Evolutionary conservation across 2,797 vertebrate genomes (phyloP).

Genomic region (Hafferia zeledoni): DNA sequence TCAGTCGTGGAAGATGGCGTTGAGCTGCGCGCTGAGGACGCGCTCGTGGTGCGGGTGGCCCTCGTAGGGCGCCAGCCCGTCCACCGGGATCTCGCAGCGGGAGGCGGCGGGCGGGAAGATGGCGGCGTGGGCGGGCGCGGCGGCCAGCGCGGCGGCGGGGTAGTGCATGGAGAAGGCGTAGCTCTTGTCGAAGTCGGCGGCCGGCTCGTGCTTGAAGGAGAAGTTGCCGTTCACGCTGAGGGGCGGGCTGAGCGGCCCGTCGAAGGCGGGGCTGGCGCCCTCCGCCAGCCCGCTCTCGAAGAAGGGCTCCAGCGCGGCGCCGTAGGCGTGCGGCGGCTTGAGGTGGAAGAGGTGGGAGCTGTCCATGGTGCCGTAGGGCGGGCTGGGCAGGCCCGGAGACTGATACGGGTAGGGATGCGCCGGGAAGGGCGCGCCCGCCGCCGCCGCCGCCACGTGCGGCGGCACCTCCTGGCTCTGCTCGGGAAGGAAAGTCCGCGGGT

Average conservation of each 20-base stretch:
- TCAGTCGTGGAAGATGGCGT: constrained; percentile 95
- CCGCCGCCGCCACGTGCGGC: constrained; percentile 83
- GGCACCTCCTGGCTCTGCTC: constrained; percentile 92
- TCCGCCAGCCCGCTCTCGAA: constrained; percentile 91
- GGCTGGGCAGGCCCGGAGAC: constrained; percentile 94
- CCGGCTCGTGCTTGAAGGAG: constrained; percentile 93
- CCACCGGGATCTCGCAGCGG: constrained; percentile 90
- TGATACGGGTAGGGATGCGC: constrained; percentile 90
- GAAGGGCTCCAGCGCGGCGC: constrained; percentile 90
- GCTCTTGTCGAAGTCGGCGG: constrained; percentile 86
- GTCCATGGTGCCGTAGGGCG: constrained; percentile 96
- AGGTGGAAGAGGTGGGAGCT: constrained; percentile 94
- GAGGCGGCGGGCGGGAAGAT: constrained; percentile 65
- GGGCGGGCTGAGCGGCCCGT: constrained; percentile 94
- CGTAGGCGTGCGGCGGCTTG: constrained; percentile 90
- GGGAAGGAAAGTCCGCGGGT: constrained; percentile 94
- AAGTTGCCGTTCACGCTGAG: constrained; percentile 98
- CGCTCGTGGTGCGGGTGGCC: constrained; percentile 92
- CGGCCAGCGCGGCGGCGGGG: constrained; percentile 6
- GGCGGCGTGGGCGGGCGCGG: constrained; percentile 23
- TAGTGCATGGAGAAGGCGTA: constrained; percentile 85
- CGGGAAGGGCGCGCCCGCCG: constrained; percentile 81
- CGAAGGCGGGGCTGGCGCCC: constrained; percentile 87
- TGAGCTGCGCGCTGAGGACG: constrained; percentile 92
- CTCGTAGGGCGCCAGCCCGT: constrained; percentile 90